A percentile compares a stretch with the other conserved stretches of the same genome.
Evolutionary conservation across 2,113 vertebrate species (phyloP).

Genomic region (Callocephalon fimbriatum): DNA sequence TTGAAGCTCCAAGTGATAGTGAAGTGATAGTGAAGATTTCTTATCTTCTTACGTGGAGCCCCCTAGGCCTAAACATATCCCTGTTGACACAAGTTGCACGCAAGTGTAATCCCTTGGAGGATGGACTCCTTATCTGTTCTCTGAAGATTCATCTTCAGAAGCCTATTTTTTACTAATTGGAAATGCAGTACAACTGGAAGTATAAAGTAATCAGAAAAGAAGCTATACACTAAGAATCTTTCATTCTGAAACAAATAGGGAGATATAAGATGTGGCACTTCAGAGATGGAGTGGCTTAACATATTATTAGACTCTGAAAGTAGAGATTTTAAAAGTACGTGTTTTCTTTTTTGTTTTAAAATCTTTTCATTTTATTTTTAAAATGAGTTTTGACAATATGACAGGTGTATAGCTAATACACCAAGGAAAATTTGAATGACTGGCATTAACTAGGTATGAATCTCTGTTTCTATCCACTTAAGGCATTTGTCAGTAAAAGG

Average conservation of each 20-base stretch:
- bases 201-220: neutral
- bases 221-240: neutral
- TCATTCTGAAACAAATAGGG: neutral
- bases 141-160: neutral
- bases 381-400: neutral
- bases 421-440: neutral
- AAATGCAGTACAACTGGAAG: neutral
- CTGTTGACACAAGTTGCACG: fast-evolving
- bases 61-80: neutral
- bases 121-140: neutral
- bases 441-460: neutral
- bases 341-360: neutral
- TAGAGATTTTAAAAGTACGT: neutral
- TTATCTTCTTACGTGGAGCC: fast-evolving
- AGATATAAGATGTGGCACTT: neutral
- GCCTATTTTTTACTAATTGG: neutral
- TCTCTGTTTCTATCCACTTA: neutral
- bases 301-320: neutral
- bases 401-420: neutral
- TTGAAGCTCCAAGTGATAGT: fast-evolving
- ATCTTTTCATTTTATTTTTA: neutral
- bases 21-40: neutral
- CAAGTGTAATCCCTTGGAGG: neutral
- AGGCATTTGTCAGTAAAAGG: neutral
- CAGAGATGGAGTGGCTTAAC: neutral